Evolutionary conservation across 2,797 vertebrate species (phyloP), one percentile per base, ranked within the genome.

Genomic region (Phyllotis vaccarum): DNA sequence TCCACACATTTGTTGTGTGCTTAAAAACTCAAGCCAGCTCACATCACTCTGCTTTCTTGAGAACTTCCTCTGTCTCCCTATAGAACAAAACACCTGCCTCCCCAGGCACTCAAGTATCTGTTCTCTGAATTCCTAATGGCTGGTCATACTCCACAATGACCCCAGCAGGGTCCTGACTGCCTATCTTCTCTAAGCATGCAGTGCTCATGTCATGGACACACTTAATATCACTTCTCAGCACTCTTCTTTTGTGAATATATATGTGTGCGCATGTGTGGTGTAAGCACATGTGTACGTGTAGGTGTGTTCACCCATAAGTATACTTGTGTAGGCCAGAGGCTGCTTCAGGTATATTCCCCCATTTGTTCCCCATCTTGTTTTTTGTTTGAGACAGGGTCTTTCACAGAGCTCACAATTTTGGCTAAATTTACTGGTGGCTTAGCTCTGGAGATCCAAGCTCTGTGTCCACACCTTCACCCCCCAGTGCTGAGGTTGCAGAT

Each of bases 161-260:
- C 60, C 78, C 16, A 1, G 34, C 12, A 31, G 19, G 12, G 11
- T 24, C 91, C 46, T 34, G 43, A 75, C 72, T 12, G 52, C 56
- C 40, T 49, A 34, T 49, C 13, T 72, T 58, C 70, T 56, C 37
- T 24, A 52, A 82, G 43, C 27, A 8, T 1, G 12, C 40, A 6
- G n/a, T 24, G 19, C 17, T 11, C 21, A 0, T 24, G 8, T n/a
- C 4, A 31, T 3, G 1, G 14, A 64, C 7, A 64, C 29, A 6
- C n/a, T 52, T 54, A 5, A 14, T 29, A 62, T 90, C 80, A 3
- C 70, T 64, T 31, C 52, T 19, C 14, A 52, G 85, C n/a, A 49
- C 58, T 70, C 54, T 17, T 9, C 40, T 24, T 86, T 52, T 86
- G 83, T 29, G 34, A n/a, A n/a, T n/a, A n/a, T n/a, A n/a, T n/a